Evolutionary conservation across 2,113 vertebrate genomes (phyloP).

Genomic region (Paradisaea rubra): DNA sequence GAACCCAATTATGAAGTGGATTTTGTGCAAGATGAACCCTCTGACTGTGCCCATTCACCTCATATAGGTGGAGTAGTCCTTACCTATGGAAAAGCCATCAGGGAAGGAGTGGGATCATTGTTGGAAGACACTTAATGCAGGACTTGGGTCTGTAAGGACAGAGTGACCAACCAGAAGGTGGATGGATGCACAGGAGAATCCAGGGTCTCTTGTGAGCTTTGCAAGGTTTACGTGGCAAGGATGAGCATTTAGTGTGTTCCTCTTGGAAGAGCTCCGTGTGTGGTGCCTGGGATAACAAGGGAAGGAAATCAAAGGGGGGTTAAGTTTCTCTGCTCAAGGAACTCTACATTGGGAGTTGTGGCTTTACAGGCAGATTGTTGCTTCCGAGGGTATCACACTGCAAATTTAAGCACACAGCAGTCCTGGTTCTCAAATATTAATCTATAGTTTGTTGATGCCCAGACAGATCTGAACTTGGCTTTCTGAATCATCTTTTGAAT

Average conservation of each 20-base stretch:
- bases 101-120: not conserved
- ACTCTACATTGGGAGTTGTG: rapidly evolving
- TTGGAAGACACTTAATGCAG: rapidly evolving
- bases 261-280: not conserved
- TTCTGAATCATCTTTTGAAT: not conserved
- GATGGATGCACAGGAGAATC: not conserved
- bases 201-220: rapidly evolving
- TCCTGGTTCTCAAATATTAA: not conserved
- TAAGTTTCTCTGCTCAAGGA: not conserved
- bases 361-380: not conserved
- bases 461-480: not conserved
- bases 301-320: not conserved
- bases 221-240: not conserved
- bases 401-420: not conserved
- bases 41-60: not conserved
- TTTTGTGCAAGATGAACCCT: not conserved
- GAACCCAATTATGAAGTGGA: not conserved
- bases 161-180: not conserved
- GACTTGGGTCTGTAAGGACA: not conserved
- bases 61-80: rapidly evolving
- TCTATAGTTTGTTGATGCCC: not conserved
- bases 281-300: not conserved
- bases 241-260: not conserved
- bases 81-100: not conserved
- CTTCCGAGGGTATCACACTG: not conserved